Evolutionary conservation across 2,888 invertebrate genomes (phyloP).

Genomic region (Ryuthela nishihirai): DNA sequence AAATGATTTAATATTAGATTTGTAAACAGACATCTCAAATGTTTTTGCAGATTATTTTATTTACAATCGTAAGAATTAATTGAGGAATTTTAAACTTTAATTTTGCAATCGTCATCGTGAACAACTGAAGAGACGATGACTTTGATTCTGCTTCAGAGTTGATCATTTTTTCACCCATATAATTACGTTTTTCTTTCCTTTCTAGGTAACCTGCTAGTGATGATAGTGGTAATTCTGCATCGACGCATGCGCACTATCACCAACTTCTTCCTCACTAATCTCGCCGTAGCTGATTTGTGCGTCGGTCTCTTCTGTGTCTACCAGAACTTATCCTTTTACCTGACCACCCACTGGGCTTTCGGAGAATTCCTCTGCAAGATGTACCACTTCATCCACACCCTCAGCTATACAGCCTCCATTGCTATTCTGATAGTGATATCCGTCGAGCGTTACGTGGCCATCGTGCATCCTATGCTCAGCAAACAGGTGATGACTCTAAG

Average conservation of each 20-base stretch:
- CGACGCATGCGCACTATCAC: constrained; percentile 79
- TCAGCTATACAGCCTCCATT: constrained; percentile 86
- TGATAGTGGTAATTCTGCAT: constrained; percentile 77
- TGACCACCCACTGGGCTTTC: constrained; percentile 68
- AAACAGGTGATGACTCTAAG: constrained; percentile 44
- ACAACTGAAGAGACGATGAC: too few species aligned
- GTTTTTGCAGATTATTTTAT: too few species aligned
- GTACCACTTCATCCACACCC: constrained; percentile 82
- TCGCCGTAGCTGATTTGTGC: constrained; percentile 85
- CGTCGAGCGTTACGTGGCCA: constrained; percentile 80
- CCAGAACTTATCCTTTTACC: constrained; percentile 78
- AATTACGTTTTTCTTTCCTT: constrained; percentile 44
- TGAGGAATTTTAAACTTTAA: too few species aligned
- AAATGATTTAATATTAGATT: too few species aligned
- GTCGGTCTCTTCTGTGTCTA: constrained; percentile 90
- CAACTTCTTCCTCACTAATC: constrained; percentile 85
- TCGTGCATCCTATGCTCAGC: constrained; percentile 45
- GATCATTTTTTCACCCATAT: not conserved
- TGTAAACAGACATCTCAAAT: too few species aligned
- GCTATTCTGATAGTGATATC: constrained; percentile 84
- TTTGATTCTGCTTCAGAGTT: too few species aligned
- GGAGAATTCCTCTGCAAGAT: constrained; percentile 83
- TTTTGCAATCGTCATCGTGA: too few species aligned
- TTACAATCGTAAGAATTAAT: too few species aligned
- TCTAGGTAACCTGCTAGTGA: constrained; percentile 81